A percentile compares a stretch with the other conserved stretches of the same genome.
Evolutionary conservation across 2,797 vertebrate genomes (phyloP).

Genomic region (Margarornis squamiger): DNA sequence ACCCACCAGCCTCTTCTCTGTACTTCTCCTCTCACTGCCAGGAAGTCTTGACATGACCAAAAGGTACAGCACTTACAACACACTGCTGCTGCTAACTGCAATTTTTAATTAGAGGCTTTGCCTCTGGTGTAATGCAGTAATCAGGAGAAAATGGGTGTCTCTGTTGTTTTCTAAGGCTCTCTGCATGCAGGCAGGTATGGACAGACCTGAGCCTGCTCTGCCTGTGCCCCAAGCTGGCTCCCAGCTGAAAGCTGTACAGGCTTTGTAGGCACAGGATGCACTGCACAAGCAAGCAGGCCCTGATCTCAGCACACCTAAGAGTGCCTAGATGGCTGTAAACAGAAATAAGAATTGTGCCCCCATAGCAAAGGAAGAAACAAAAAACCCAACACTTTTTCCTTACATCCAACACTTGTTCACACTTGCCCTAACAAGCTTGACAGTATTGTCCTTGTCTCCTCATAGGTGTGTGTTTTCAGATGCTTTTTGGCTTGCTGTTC

Average conservation of each 20-base stretch:
- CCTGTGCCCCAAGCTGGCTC: background rate
- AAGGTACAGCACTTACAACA: background rate
- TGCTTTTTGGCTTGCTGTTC: background rate
- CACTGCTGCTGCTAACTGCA: background rate
- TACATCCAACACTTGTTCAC: background rate
- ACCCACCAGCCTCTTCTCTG: background rate
- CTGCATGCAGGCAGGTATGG: slow-evolving; percentile 14
- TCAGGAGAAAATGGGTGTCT: slow-evolving; percentile 11
- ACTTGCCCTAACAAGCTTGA: background rate
- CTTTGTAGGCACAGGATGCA: background rate
- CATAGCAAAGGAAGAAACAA: background rate
- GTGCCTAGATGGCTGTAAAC: background rate
- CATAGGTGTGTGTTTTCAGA: background rate
- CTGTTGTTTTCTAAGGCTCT: background rate
- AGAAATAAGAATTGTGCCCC: background rate
- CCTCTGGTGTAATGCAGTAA: slow-evolving; percentile 45
- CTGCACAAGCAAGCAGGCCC: background rate
- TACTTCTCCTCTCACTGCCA: background rate
- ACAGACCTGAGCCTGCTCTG: slow-evolving; percentile 43
- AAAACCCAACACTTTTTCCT: background rate
- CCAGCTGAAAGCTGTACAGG: background rate
- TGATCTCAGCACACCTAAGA: background rate
- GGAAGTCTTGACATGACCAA: background rate
- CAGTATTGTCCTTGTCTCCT: background rate
- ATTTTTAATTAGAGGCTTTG: slow-evolving; percentile 51